Conservation (phyloP, 2,113 vertebrate genomes). For the Ictalurus punctatus region DNA sequence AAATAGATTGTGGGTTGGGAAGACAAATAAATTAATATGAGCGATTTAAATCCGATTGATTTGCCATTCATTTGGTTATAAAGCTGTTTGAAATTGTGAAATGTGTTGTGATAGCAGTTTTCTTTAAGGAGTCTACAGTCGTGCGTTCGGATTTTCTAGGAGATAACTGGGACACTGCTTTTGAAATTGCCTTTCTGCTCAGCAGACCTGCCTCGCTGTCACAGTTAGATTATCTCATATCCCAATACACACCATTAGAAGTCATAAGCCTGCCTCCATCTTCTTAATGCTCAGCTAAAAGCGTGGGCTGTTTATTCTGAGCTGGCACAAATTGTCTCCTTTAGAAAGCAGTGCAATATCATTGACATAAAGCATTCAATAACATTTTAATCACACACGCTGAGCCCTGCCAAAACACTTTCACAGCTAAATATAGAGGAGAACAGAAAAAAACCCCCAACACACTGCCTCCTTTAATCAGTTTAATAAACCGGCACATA, state of each 20-base stretch:
- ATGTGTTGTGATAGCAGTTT: not conserved
- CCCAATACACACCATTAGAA: conserved; percentile 42
- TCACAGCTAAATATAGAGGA: conserved; percentile 50
- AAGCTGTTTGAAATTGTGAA: not conserved
- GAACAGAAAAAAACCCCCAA: conserved; percentile 2
- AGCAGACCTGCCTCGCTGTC: conserved; percentile 32
- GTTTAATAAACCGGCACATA: conserved; percentile 47
- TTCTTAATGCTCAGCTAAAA: conserved; percentile 41
- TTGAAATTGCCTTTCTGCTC: conserved; percentile 31
- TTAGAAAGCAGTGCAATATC: conserved; percentile 54
- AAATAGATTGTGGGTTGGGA: not conserved
- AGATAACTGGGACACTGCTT: conserved; percentile 34
- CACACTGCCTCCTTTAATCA: conserved; percentile 27
- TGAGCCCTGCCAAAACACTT: conserved; percentile 52
- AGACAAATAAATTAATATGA: conserved; percentile 17
- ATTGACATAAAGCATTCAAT: conserved; percentile 58
- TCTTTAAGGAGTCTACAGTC: not conserved
- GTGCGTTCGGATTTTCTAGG: not conserved
- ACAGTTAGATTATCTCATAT: conserved; percentile 44
- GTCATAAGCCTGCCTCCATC: conserved; percentile 44
- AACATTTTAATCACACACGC: conserved; percentile 55
- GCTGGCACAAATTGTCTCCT: conserved; percentile 46
- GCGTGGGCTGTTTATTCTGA: conserved; percentile 50
- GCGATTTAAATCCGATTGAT: not conserved
- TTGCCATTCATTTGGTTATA: not conserved